Evolutionary conservation across 2,113 vertebrate genomes (phyloP), one percentile per base, ranked within the genome.

Genomic region (Dipodomys stephensi): DNA sequence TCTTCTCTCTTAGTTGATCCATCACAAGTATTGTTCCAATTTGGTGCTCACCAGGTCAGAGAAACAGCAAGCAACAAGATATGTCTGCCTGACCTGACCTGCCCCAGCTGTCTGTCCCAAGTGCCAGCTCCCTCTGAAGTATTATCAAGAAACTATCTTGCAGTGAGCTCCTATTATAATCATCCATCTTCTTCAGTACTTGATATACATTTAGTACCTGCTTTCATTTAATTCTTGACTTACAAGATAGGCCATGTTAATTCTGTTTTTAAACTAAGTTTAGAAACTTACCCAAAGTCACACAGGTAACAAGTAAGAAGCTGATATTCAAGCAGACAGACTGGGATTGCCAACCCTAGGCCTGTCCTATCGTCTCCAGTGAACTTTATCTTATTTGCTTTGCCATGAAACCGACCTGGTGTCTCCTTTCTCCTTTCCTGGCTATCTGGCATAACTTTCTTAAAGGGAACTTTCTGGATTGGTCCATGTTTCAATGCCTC

Each of bases 221-320:
- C 32, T 65, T 88, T 68, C 15, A 74, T 49, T 57, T 84, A 80
- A 83, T 80, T 83, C 76, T 95, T n/a, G 27, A 69, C 5, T 19
- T 78, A 20, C 25, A 32, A 91, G 4, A 8, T 78, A 71, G 19
- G 27, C 1, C 18, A 44, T 60, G 12, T 46, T 79, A 76, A n/a
- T 88, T 46, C 73, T 25, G 2, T 74, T 80, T 69, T 71, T 89
- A 35, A 20, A 83, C 69, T 67, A 80, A 44, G 7, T 69, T 80
- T 11, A 90, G 44, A 76, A 76, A 71, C 12, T 60, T 57, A 20
- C 28, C 28, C 49, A 69, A 23, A 27, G 12, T 86, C 6, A 57
- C 60, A 53, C 2, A 73, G n/a, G 74, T 77, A 44, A 73, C 30
- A 62, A 74, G 79, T 5, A 2, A 79, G 46, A 11, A 68, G 11